A percentile compares a stretch with the other conserved stretches of the same genome.
Evolutionary conservation across 1,140 invertebrate species (phyloP).

Genomic region (Anastrepha obliqua): DNA sequence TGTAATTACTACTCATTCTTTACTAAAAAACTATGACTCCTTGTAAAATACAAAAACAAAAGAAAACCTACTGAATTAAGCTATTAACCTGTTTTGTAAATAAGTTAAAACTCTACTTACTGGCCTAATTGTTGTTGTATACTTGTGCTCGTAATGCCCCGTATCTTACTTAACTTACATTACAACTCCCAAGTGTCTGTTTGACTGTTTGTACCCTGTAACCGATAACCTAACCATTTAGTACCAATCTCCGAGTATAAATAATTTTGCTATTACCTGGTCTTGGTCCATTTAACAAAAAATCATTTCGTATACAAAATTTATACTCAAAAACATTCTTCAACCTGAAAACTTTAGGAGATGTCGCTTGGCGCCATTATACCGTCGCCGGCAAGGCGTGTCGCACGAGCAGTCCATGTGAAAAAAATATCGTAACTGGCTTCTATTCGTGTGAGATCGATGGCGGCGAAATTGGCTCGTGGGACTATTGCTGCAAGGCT

Average conservation of each 20-base stretch:
- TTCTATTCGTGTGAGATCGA: conserved; percentile 88
- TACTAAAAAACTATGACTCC: not conserved
- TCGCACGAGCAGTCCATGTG: conserved; percentile 81
- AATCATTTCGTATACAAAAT: not conserved
- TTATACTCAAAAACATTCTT: not conserved
- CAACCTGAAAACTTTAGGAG: conserved; percentile 60
- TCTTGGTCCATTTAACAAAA: conserved; percentile 34
- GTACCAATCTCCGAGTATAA: not conserved
- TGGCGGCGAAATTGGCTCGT: conserved; percentile 80
- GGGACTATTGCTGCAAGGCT: conserved; percentile 89
- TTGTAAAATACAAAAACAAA: not conserved
- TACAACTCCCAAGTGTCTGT: too few species aligned
- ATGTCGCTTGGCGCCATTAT: conserved; percentile 81
- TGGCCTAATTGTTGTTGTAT: not conserved
- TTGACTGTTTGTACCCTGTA: too few species aligned
- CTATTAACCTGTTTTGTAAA: not conserved
- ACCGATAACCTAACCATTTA: not conserved
- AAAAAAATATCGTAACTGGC: conserved; percentile 82
- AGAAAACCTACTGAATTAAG: not conserved
- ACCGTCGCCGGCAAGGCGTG: conserved; percentile 87
- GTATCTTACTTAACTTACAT: too few species aligned
- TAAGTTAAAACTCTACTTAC: conserved; percentile 1
- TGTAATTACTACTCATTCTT: not conserved
- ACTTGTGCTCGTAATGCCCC: not conserved
- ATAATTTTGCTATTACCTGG: conserved; percentile 13